Conservation (phyloP, 1,140 invertebrate species). For the Drosophila pandora region DNA sequence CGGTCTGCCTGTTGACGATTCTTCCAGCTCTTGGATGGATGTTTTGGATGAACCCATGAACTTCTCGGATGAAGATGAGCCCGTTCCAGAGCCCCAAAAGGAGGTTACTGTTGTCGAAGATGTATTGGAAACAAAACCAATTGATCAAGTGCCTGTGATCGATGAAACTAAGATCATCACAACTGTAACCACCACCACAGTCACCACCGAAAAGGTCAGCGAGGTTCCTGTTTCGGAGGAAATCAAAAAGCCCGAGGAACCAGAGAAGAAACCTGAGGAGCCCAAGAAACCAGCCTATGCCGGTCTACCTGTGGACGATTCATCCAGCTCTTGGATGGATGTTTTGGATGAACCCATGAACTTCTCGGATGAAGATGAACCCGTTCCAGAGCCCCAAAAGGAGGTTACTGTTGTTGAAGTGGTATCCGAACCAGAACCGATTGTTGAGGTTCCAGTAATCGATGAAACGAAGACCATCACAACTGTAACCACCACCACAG, state of each 20-base stretch:
- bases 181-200: slow-evolving; percentile 25
- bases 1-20: too few relatives aligned
- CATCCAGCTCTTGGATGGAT: slow-evolving; percentile 79
- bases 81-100: too few relatives aligned
- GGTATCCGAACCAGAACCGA: too few relatives aligned
- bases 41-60: too few relatives aligned
- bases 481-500: too few relatives aligned
- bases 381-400: slow-evolving; percentile 2
- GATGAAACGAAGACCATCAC: too few relatives aligned
- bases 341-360: slow-evolving; percentile 85
- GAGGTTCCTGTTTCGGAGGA: not conserved
- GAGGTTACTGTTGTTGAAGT: not conserved
- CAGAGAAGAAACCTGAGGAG: slow-evolving; percentile 21
- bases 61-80: too few relatives aligned
- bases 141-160: not conserved
- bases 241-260: slow-evolving; percentile 8
- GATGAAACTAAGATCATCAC: slow-evolving; percentile 4
- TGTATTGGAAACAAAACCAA: slow-evolving; percentile 2
- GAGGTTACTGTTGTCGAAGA: not conserved
- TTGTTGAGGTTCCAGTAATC: too few relatives aligned
- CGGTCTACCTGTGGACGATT: slow-evolving; percentile 76
- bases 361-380: slow-evolving; percentile 84
- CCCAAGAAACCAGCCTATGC: slow-evolving; percentile 67
- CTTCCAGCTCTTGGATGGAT: too few relatives aligned
- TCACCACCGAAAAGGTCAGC: not conserved